Evolutionary conservation across 2,113 vertebrate species (phyloP), one percentile per base, ranked within the genome.

Genomic region (Aegotheles bennettii): DNA sequence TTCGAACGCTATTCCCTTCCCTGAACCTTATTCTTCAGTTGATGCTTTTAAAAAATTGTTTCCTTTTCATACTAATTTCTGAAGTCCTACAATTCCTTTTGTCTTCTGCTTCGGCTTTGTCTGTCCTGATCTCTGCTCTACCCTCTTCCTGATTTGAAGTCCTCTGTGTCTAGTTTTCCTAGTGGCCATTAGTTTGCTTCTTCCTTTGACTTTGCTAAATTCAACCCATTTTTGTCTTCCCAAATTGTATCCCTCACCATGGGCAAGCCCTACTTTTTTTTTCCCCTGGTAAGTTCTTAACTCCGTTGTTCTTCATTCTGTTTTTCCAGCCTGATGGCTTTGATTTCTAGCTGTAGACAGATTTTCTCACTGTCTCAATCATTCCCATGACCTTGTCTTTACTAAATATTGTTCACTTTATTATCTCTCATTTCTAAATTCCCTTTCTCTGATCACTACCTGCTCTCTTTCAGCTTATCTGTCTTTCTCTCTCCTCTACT

Each of bases 371-470:
- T 91, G 68, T 45, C 67, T 96, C 84, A 61, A 2, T 94, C 95
- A 83, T 84, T 94, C 89, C 74, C 50, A 54, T 93, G 96, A 96
- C 92, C 96, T 95, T 94, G 69, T 94, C 95, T 95, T 96, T 81
- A 75, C 71, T 94, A 95, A 96, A 93, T 95, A 93, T 76, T 64
- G 35, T 90, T 93, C 90, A 42, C 80, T 94, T 95, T 94, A 95
- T 95, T 91, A 79, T 85, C n/a, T 86, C 79, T 92, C 45, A 87
- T 94, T 94, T 94, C 84, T 87, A 76, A 95, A 95, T 94, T 96
- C 81, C 51, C 9, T 77, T 75, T 91, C 91, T 94, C 84, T 96
- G 91, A 96, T 96, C 95, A 87, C 84, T 92, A 70, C 90, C 81
- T 91, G 89, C 65, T 96, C 48, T 84, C 77, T 93, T 91, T 82